Evolutionary conservation across 30 jellyfish, hydroid and myxozoan genomes (phyloP).

Genomic region (Phacellophora camtschatica): DNA sequence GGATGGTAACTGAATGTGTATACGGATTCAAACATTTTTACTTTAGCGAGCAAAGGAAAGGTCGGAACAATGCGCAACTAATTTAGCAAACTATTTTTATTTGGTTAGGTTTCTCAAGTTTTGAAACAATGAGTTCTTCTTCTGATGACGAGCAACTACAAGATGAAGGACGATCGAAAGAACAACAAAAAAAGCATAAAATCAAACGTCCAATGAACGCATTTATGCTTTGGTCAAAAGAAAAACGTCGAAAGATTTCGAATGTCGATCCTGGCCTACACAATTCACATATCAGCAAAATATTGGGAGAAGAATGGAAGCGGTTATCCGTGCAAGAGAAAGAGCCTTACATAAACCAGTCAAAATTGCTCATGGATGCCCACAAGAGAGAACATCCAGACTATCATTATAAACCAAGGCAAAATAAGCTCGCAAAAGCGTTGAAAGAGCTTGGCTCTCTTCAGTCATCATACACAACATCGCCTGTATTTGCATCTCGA

Average conservation of each 20-base stretch:
- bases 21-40: not conserved
- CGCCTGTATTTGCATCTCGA: constrained; percentile 26
- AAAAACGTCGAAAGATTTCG: constrained; percentile 70
- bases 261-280: constrained; percentile 80
- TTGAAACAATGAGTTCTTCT: not conserved
- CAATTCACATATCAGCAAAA: constrained; percentile 81
- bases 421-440: constrained; percentile 66
- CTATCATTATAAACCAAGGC: constrained; percentile 84
- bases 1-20: too few relatives aligned
- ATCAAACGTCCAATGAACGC: constrained; percentile 91
- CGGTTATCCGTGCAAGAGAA: constrained; percentile 51
- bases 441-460: constrained; percentile 55
- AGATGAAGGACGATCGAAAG: not conserved
- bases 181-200: not conserved
- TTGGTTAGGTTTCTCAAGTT: not conserved
- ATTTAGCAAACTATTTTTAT: too few relatives aligned
- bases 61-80: not conserved
- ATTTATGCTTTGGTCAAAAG: constrained; percentile 90
- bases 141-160: not conserved
- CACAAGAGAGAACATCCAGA: constrained; percentile 82
- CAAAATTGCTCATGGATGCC: constrained; percentile 67
- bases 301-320: constrained; percentile 90
- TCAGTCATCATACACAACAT: not conserved
- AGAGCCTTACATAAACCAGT: constrained; percentile 68
- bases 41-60: not conserved